Evolutionary conservation across 2,888 invertebrate genomes (phyloP).

Genomic region (Troglohyphantes excavatus): DNA sequence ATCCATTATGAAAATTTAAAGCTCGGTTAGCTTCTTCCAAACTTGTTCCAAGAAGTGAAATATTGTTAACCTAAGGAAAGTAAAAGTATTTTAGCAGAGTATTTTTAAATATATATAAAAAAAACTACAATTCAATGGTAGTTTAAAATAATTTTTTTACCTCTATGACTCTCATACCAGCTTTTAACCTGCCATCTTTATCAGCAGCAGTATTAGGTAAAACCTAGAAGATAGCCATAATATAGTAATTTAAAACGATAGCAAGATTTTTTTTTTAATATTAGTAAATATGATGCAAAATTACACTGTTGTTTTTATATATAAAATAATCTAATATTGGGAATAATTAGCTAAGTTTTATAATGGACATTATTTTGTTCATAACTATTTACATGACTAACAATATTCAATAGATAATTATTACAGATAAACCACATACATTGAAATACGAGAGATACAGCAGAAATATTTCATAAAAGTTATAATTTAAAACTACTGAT

Average conservation of each 20-base stretch:
- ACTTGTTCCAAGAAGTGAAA: slow-evolving; percentile 93
- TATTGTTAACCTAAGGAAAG: slow-evolving; percentile 87
- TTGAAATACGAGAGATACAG: too few relatives aligned
- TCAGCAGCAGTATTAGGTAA: slow-evolving; percentile 95
- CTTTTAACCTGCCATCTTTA: slow-evolving; percentile 93
- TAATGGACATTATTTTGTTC: too few relatives aligned
- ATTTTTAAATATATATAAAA: neutral
- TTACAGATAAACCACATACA: too few relatives aligned
- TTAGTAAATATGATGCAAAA: neutral
- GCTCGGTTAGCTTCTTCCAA: slow-evolving; percentile 97
- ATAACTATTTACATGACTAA: too few relatives aligned
- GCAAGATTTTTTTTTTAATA: too few relatives aligned
- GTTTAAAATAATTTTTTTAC: slow-evolving; percentile 84
- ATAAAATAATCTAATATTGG: too few relatives aligned
- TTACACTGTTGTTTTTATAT: too few relatives aligned
- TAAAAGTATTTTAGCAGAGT: neutral
- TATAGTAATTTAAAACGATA: neutral
- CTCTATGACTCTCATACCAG: slow-evolving; percentile 96
- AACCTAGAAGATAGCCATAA: slow-evolving; percentile 84
- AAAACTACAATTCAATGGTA: too few relatives aligned
- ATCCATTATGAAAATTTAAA: slow-evolving; percentile 90
- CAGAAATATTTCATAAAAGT: too few relatives aligned
- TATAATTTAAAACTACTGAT: too few relatives aligned
- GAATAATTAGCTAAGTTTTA: too few relatives aligned
- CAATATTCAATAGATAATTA: too few relatives aligned